These are phyloP conservation scores for Cephus runcator DNA, from an alignment of 2,888 invertebrate species.

Conservation along the genomic window DNA sequence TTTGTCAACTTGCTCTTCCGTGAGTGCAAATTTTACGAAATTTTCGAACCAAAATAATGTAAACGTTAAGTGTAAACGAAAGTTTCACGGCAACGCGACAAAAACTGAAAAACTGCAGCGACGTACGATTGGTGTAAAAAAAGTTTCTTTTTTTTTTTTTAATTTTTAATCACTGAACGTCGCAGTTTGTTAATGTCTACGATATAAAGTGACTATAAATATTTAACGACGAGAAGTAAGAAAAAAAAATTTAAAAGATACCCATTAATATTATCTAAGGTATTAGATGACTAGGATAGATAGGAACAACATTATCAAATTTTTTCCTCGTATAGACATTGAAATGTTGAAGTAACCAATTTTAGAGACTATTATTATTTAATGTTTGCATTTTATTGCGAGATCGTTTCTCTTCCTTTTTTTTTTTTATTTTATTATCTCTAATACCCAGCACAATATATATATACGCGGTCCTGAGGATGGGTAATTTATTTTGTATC, in stretches of 20 bases:
- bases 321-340: slow-evolving; percentile 51
- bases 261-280: slow-evolving; percentile 42
- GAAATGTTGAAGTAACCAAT: slow-evolving; percentile 52
- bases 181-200: not conserved
- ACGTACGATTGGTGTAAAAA: not conserved
- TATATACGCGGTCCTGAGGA: not conserved
- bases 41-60: not conserved
- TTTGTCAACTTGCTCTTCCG: slow-evolving; percentile 12
- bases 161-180: not conserved
- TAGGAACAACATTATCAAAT: slow-evolving; percentile 60
- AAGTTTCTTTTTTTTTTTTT: not conserved
- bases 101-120: not conserved
- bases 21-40: not conserved
- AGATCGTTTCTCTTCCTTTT: not conserved
- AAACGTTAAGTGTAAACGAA: not conserved
- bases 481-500: slow-evolving; percentile 31
- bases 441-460: slow-evolving; percentile 1
- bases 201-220: not conserved
- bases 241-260: slow-evolving; percentile 16
- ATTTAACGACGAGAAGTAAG: not conserved
- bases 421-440: not conserved
- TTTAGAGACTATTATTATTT: slow-evolving; percentile 54
- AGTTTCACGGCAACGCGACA: not conserved
- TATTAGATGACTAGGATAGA: slow-evolving; percentile 56
- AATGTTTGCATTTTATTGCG: slow-evolving; percentile 37